phyloP scores from a whole-genome alignment of 2,888 invertebrate genomes.

The Trisateles emortualis region DNA sequence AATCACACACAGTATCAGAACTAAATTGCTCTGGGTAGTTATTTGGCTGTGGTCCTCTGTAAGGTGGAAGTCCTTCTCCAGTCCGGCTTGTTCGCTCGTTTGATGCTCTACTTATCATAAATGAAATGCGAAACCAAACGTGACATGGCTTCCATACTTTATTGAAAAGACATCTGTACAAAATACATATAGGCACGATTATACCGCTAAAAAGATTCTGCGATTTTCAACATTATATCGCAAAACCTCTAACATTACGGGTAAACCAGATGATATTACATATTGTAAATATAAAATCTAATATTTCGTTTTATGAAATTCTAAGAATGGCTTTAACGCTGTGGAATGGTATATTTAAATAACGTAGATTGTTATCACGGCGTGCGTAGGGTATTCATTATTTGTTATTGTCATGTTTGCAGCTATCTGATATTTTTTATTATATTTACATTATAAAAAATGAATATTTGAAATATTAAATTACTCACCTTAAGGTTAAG shows the following conservation, averaged over 20 bases:
- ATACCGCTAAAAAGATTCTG: slow-evolving; percentile 2
- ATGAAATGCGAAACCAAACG: background rate
- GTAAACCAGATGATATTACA: slow-evolving; percentile 2
- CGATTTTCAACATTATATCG: slow-evolving; percentile 3
- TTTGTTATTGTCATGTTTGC: background rate
- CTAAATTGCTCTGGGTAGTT: too few species aligned
- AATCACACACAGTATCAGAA: too few species aligned
- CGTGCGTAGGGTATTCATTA: background rate
- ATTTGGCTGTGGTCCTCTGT: too few species aligned
- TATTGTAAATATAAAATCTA: slow-evolving; percentile 4
- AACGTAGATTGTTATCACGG: background rate
- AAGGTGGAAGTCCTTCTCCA: too few species aligned
- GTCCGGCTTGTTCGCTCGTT: too few species aligned
- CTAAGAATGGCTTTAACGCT: background rate
- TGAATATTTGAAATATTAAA: too few species aligned
- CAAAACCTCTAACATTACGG: background rate
- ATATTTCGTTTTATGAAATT: slow-evolving; percentile 2
- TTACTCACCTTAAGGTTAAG: too few species aligned
- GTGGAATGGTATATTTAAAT: background rate
- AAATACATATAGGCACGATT: background rate
- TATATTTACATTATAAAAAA: too few species aligned
- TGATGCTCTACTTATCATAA: too few species aligned
- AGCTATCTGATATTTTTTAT: background rate
- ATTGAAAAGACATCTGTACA: background rate
- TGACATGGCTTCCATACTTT: background rate